A percentile compares a stretch with the other conserved stretches of the same genome.
phyloP scores from a whole-genome alignment of 2,797 vertebrate genomes.

The Cercopithecus neglectus region DNA sequence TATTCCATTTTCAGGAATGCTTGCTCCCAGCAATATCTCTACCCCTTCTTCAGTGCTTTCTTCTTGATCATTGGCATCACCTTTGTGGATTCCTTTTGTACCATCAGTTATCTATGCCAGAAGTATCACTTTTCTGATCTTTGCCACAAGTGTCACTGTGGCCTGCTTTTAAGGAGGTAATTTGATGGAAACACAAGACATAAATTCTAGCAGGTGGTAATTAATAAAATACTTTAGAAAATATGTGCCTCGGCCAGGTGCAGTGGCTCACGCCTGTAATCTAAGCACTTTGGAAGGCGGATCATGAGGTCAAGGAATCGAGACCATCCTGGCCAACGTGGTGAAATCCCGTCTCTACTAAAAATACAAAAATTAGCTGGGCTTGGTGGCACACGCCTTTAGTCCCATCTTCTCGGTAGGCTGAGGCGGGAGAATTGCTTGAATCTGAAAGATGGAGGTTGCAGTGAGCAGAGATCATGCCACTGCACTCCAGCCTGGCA shows the following conservation, averaged over 20 bases:
- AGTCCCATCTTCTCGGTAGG: no score
- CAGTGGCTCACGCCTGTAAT: no score
- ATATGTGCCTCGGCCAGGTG: background rate
- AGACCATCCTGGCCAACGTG: no score
- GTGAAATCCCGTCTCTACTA: no score
- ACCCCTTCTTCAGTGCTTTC: conserved; percentile 41
- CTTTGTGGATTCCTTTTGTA: conserved; percentile 41
- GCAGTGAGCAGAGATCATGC: no score
- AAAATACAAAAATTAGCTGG: no score
- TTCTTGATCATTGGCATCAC: background rate
- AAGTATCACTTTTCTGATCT: conserved; percentile 27
- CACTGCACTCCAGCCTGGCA: no score
- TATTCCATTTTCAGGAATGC: conserved; percentile 26
- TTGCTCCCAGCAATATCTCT: conserved; percentile 33
- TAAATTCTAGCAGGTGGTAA: background rate
- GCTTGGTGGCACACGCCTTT: no score
- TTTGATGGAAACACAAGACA: background rate
- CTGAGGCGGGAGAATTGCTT: no score
- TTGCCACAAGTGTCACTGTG: background rate
- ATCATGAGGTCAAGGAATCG: no score
- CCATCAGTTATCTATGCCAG: background rate
- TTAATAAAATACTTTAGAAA: conserved; percentile 40
- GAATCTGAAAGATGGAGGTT: background rate
- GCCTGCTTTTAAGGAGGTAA: background rate
- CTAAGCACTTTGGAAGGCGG: no score